Conservation (phyloP, 1,140 invertebrate species). For the Macrobrachium rosenbergii region DNA sequence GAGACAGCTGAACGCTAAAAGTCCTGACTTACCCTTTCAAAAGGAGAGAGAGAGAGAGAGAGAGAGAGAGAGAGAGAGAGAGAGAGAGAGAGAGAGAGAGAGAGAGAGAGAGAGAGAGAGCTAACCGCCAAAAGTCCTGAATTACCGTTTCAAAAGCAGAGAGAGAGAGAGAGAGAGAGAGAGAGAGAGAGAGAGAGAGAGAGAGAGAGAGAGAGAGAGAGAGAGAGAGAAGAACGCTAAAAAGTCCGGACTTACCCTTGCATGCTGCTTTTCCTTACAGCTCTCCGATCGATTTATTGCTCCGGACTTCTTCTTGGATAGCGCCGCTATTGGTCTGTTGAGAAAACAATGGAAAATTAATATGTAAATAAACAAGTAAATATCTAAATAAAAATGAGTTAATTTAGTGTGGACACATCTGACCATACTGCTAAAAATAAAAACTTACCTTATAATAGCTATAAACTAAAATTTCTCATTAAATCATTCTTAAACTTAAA, state of each 20-base stretch:
- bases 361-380: background rate
- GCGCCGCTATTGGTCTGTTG: background rate
- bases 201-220: background rate
- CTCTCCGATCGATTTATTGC: slow-evolving; percentile 58
- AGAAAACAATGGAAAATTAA: background rate
- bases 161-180: background rate
- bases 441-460: too few relatives aligned
- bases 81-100: background rate
- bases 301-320: slow-evolving; percentile 34
- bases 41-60: background rate
- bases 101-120: too few relatives aligned
- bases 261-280: slow-evolving; percentile 57
- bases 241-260: slow-evolving; percentile 38
- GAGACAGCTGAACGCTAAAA: background rate
- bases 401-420: too few relatives aligned
- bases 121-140: background rate
- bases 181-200: background rate
- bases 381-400: too few relatives aligned
- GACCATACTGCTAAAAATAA: too few relatives aligned
- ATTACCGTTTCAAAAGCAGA: too few relatives aligned
- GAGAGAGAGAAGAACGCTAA: too few relatives aligned
- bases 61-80: background rate
- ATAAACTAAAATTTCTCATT: too few relatives aligned
- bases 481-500: too few relatives aligned
- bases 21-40: slow-evolving; percentile 40